Evolutionary conservation across 2,113 vertebrate species (phyloP).

Genomic region (Typhlomys cinereus): DNA sequence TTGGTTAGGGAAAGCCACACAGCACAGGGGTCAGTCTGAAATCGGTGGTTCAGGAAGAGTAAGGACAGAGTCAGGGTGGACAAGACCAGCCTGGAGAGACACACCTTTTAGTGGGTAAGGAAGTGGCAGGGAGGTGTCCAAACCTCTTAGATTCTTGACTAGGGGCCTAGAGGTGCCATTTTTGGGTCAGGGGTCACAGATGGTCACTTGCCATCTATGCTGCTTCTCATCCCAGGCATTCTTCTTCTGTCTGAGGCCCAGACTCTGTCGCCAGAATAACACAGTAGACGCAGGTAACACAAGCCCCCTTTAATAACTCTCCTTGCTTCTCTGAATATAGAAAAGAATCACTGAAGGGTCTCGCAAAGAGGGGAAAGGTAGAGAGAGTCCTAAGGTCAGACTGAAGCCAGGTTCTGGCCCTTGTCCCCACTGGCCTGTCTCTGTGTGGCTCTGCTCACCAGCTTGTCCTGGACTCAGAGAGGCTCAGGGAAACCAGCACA

Average conservation of each 20-base stretch:
- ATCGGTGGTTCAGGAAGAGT: neutral
- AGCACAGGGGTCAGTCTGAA: neutral
- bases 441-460: neutral
- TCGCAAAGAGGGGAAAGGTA: neutral
- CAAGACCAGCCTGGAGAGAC: neutral
- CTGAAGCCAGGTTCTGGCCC: neutral
- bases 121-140: neutral
- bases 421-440: neutral
- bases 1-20: neutral
- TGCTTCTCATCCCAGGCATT: rapidly evolving
- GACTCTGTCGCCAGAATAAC: neutral
- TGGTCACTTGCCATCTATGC: neutral
- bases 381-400: constrained; percentile 1
- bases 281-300: neutral
- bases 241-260: neutral
- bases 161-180: neutral
- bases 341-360: constrained; percentile 2
- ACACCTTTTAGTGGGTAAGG: neutral
- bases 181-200: neutral
- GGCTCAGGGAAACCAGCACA: neutral
- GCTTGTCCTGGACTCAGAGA: too few species aligned
- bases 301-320: constrained; percentile 61
- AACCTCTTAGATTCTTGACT: too few species aligned
- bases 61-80: neutral
- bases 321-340: neutral